Evolutionary conservation across 1,140 invertebrate genomes (phyloP).

Genomic region (Orussus abietinus): DNA sequence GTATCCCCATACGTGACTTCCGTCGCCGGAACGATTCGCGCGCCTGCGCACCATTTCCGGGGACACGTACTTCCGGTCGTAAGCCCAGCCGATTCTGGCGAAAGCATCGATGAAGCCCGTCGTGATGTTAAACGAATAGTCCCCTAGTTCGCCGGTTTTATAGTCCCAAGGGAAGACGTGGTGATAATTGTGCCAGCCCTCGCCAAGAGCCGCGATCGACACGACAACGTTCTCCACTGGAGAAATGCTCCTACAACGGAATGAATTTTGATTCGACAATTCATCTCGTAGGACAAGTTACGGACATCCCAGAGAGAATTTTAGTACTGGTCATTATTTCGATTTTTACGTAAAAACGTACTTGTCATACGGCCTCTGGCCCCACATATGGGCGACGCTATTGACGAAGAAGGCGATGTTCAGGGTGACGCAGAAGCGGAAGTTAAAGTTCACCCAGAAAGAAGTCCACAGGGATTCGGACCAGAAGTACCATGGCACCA

Average conservation of each 20-base stretch:
- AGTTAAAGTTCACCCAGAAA: slow-evolving; percentile 80
- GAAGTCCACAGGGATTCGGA: slow-evolving; percentile 72
- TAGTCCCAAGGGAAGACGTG: slow-evolving; percentile 90
- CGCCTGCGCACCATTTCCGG: slow-evolving; percentile 61
- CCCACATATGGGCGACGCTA: slow-evolving; percentile 87
- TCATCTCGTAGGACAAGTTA: no score
- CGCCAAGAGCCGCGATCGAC: slow-evolving; percentile 68
- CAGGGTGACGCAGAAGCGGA: slow-evolving; percentile 76
- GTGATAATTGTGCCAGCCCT: slow-evolving; percentile 95
- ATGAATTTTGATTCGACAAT: not conserved
- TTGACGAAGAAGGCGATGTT: slow-evolving; percentile 94
- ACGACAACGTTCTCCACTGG: slow-evolving; percentile 70
- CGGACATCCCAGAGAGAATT: no score
- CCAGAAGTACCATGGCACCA: slow-evolving; percentile 79
- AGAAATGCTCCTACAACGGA: slow-evolving; percentile 61
- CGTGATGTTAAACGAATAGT: slow-evolving; percentile 63
- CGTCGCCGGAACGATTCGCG: slow-evolving; percentile 63
- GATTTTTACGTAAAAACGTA: slow-evolving; percentile 69
- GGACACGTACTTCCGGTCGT: slow-evolving; percentile 66
- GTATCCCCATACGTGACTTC: slow-evolving; percentile 59
- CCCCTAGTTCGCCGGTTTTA: slow-evolving; percentile 75
- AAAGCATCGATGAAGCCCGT: slow-evolving; percentile 72
- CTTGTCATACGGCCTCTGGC: slow-evolving; percentile 87
- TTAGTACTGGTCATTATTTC: slow-evolving; percentile 93
- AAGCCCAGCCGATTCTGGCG: slow-evolving; percentile 69